These are phyloP conservation scores for Metalampra italica DNA, from an alignment of 2,888 invertebrate species.

Conservation along the genomic window DNA sequence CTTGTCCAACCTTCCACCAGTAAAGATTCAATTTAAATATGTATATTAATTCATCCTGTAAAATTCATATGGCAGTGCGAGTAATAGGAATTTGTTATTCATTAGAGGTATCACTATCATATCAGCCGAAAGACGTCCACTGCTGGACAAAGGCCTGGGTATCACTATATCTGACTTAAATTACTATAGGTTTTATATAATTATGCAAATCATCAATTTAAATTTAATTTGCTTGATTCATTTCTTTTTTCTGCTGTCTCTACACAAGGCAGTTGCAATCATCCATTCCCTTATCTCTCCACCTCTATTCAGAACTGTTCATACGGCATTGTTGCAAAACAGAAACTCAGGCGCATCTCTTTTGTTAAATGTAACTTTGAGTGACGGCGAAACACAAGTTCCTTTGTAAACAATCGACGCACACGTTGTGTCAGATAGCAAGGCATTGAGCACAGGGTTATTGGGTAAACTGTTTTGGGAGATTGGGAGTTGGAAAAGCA, in stretches of 20 bases:
- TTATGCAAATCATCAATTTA: no score
- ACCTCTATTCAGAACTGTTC: constrained; percentile 37
- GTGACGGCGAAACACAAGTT: constrained; percentile 54
- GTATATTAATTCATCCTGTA: no score
- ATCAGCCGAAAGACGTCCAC: no score
- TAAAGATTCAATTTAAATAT: no score
- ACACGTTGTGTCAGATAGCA: background rate
- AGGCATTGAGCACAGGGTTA: background rate
- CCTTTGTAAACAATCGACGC: constrained; percentile 31
- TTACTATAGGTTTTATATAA: no score
- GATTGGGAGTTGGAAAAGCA: background rate
- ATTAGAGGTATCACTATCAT: no score
- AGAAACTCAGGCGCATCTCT: constrained; percentile 48
- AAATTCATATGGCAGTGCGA: no score
- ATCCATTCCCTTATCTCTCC: constrained; percentile 45
- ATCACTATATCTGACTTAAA: no score
- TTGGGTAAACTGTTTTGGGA: background rate
- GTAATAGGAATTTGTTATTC: no score
- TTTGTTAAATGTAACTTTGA: constrained; percentile 47
- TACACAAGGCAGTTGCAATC: constrained; percentile 48
- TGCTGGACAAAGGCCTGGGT: no score
- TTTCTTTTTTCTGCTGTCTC: constrained; percentile 29
- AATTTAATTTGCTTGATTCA: no score
- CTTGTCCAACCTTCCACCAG: no score
- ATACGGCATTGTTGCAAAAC: constrained; percentile 44